Percentiles rank a stretch among this genome's conserved stretches.
These are phyloP conservation scores for Rhinophrynus dorsalis DNA, from an alignment of 2,797 vertebrate genomes.

Conservation along the genomic window DNA sequence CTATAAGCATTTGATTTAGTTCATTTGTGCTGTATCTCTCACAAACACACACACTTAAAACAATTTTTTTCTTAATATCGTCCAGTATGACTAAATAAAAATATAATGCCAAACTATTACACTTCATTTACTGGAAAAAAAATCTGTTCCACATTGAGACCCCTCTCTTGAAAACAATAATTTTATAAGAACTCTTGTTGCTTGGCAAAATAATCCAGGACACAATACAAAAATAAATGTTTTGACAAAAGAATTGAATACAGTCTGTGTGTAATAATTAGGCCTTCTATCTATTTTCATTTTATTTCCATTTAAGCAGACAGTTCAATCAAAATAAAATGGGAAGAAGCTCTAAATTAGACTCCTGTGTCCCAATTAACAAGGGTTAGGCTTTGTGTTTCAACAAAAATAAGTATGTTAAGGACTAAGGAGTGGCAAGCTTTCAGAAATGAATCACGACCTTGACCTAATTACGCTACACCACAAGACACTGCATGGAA, in stretches of 20 bases:
- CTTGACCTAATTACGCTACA: conserved; percentile 21
- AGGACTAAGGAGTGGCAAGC: background rate
- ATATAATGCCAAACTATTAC: no score
- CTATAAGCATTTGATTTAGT: no score
- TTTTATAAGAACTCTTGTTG: background rate
- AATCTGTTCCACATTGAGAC: no score
- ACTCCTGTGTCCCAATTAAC: conserved; percentile 13
- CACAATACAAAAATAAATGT: background rate
- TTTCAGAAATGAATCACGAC: conserved; percentile 34
- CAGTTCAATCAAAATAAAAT: background rate
- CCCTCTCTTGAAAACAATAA: no score
- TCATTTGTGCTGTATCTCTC: no score
- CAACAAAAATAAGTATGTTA: background rate
- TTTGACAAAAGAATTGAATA: background rate
- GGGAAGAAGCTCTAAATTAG: background rate
- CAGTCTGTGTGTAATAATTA: background rate
- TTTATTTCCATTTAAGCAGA: background rate
- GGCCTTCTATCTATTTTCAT: background rate
- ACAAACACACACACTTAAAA: no score
- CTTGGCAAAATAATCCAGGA: background rate
- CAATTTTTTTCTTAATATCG: no score
- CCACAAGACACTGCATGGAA: background rate
- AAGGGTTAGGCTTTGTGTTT: background rate
- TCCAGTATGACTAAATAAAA: no score
- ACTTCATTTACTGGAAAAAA: no score